These are phyloP conservation scores for Anser brachyrhynchus DNA, from an alignment of 2,113 vertebrate species.

Conservation along the genomic window DNA sequence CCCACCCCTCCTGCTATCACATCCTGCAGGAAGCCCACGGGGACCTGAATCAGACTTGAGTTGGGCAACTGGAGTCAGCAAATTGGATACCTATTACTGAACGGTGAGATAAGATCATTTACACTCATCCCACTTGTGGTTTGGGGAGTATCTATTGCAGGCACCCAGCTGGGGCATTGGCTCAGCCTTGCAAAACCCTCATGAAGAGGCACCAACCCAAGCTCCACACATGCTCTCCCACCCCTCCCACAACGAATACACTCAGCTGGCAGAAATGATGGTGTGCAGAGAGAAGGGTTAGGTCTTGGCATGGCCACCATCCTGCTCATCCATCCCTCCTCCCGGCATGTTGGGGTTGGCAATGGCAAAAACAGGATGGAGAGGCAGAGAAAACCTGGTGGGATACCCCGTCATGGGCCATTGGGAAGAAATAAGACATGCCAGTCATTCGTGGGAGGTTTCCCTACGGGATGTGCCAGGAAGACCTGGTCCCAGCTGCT, in stretches of 20 bases:
- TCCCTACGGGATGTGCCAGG: neutral
- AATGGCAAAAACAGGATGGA: accelerated
- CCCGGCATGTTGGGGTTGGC: neutral
- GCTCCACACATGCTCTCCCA: neutral
- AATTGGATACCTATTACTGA: neutral
- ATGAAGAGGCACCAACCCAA: neutral
- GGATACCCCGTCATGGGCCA: neutral
- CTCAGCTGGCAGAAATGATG: neutral
- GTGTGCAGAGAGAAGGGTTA: neutral
- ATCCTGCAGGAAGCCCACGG: conserved; percentile 12
- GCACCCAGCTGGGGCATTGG: neutral
- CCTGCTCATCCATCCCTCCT: neutral
- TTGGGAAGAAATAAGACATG: neutral
- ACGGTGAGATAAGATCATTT: conserved; percentile 43
- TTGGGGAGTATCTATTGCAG: neutral
- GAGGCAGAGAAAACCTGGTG: neutral
- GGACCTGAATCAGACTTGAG: conserved; percentile 46
- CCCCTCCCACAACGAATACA: neutral
- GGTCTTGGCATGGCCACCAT: neutral
- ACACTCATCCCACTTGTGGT: conserved; percentile 12
- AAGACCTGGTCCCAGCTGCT: accelerated
- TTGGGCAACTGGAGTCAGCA: conserved; percentile 19
- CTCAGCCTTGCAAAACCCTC: conserved; percentile 41
- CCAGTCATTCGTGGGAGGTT: neutral
- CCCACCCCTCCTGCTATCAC: neutral